Percentiles rank a stretch among this genome's conserved stretches.
Conservation (phyloP, 2,797 vertebrate genomes). For the Sylvilagus floridanus region DNA sequence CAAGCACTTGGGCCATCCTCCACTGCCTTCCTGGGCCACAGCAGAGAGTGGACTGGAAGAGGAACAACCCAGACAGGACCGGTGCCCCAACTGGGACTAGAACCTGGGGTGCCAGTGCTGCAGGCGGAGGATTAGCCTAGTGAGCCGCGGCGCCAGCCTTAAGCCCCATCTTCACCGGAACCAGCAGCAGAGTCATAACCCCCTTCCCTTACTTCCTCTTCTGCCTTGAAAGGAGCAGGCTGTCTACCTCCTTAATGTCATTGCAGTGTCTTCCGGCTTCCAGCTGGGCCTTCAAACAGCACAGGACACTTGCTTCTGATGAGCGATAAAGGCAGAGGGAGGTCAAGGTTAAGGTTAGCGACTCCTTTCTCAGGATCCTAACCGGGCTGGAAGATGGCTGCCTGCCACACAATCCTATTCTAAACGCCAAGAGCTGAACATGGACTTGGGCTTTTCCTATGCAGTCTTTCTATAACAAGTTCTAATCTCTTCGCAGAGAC, state of each 20-base stretch:
- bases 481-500: constrained; percentile 4
- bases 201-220: background rate
- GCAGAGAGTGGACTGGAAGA: no score
- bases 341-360: background rate
- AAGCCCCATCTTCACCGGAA: no score
- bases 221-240: background rate
- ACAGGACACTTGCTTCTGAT: background rate
- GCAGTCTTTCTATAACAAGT: constrained; percentile 6
- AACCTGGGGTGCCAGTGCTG: no score
- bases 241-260: background rate
- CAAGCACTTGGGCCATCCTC: no score
- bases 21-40: no score
- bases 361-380: background rate
- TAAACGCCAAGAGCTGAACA: constrained; percentile 23
- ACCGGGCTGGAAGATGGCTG: background rate
- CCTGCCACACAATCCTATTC: background rate
- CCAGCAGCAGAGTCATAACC: no score
- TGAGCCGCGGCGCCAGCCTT: background rate
- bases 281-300: background rate
- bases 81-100: no score
- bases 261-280: background rate
- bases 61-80: no score
- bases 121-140: no score
- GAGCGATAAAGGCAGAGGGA: background rate
- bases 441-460: background rate